phyloP scores from a whole-genome alignment of 2,113 vertebrate genomes.

The Abramis brama region DNA sequence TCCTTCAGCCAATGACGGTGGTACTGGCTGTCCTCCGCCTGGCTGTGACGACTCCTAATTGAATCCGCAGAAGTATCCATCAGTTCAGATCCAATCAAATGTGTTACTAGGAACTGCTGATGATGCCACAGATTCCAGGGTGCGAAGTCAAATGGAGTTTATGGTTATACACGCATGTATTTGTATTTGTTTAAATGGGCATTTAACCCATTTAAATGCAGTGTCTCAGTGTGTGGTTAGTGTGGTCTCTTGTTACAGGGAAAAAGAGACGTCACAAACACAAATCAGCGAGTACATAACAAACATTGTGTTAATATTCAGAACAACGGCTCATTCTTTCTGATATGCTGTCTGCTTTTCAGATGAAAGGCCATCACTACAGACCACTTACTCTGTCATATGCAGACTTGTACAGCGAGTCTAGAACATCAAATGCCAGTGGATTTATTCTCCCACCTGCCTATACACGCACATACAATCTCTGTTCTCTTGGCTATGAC shows the following conservation, averaged over 20 bases:
- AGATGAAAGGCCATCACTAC: slow-evolving; percentile 58
- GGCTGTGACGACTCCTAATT: slow-evolving; percentile 59
- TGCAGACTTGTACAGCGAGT: background rate
- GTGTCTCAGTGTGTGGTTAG: background rate
- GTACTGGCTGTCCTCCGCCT: slow-evolving; percentile 29
- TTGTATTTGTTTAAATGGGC: background rate
- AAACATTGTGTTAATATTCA: slow-evolving; percentile 5
- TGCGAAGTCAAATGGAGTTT: slow-evolving; percentile 18
- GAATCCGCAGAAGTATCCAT: slow-evolving; percentile 56
- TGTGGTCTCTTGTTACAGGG: background rate
- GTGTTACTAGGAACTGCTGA: background rate
- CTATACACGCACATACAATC: background rate
- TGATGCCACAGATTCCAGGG: background rate
- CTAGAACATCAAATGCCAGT: slow-evolving; percentile 53
- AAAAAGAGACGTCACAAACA: slow-evolving; percentile 12
- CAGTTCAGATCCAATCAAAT: slow-evolving; percentile 44
- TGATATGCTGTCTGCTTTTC: slow-evolving; percentile 54
- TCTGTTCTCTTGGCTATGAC: background rate
- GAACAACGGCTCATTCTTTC: background rate
- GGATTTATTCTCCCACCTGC: background rate
- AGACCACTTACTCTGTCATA: slow-evolving; percentile 19
- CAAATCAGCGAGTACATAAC: background rate
- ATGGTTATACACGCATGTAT: background rate
- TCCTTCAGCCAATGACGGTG: slow-evolving; percentile 50
- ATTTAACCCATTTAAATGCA: too few species aligned